phyloP scores from a whole-genome alignment of 2,888 invertebrate genomes.

The Kuschelorhynchus macadamiae region DNA sequence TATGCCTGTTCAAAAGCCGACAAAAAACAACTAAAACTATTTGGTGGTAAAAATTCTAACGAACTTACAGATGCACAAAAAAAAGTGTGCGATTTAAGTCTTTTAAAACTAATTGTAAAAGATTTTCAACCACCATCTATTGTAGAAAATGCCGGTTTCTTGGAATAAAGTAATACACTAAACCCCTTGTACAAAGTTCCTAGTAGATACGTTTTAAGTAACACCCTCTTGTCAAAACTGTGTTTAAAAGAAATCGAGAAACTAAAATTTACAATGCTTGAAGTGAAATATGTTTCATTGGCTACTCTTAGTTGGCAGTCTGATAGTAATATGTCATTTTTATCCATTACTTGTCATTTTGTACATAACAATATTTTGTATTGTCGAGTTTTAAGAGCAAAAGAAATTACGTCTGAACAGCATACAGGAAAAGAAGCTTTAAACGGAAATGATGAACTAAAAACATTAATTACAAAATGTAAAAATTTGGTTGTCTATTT shows the following conservation, averaged over 20 bases:
- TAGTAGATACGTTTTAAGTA: slow-evolving; percentile 31
- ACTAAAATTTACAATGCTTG: slow-evolving; percentile 38
- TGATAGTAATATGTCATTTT: slow-evolving; percentile 13
- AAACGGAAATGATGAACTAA: slow-evolving; percentile 18
- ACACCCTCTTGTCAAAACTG: slow-evolving; percentile 19
- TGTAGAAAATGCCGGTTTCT: slow-evolving; percentile 56
- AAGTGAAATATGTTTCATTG: slow-evolving; percentile 42
- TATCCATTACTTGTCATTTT: slow-evolving; percentile 12
- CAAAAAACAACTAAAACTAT: neutral
- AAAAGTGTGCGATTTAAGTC: neutral
- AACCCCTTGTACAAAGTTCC: slow-evolving; percentile 53
- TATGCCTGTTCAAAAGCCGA: neutral
- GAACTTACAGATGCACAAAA: slow-evolving; percentile 2
- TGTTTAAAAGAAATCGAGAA: slow-evolving; percentile 28
- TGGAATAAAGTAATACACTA: slow-evolving; percentile 50
- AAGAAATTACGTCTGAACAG: slow-evolving; percentile 8
- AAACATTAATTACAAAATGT: slow-evolving; percentile 39
- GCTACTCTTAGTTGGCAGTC: slow-evolving; percentile 54
- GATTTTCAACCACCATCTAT: slow-evolving; percentile 55
- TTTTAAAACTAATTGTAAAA: slow-evolving; percentile 48
- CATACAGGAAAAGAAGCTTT: slow-evolving; percentile 38
- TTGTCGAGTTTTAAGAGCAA: slow-evolving; percentile 10
- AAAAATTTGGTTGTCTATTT: slow-evolving; percentile 40
- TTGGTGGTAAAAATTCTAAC: slow-evolving; percentile 8
- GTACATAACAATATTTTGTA: neutral